Percentiles rank a stretch among this genome's conserved stretches.
Conservation (phyloP, 2,888 invertebrate genomes). For the Noctua comes region DNA sequence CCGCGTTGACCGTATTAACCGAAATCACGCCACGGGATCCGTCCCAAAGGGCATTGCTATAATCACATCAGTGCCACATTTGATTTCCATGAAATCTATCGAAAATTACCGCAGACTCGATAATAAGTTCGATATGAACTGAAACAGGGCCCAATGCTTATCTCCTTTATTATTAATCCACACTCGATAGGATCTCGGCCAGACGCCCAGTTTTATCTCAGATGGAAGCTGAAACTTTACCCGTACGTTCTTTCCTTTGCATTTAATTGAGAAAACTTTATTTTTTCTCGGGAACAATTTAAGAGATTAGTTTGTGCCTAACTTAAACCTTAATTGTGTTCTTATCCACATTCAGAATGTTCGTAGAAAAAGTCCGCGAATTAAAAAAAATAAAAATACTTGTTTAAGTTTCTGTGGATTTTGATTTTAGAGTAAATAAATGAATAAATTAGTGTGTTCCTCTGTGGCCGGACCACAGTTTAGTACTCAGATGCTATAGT, state of each 20-base stretch:
- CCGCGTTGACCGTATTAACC: conserved; percentile 22
- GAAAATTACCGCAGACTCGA: conserved; percentile 38
- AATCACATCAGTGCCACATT: conserved; percentile 48
- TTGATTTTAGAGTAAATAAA: background rate
- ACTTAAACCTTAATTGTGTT: conserved; percentile 53
- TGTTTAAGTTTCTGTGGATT: background rate
- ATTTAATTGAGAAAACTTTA: conserved; percentile 85
- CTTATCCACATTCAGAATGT: conserved; percentile 20
- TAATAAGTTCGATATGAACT: conserved; percentile 56
- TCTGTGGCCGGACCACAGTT: too few relatives aligned
- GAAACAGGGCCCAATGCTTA: conserved; percentile 61
- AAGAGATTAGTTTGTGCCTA: conserved; percentile 75
- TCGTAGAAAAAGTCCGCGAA: background rate
- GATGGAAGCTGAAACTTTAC: conserved; percentile 83
- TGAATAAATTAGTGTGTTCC: background rate
- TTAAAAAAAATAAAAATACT: background rate
- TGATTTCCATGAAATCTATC: conserved; percentile 50
- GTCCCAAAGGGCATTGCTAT: conserved; percentile 43
- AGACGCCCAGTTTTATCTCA: conserved; percentile 85
- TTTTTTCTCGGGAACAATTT: conserved; percentile 78
- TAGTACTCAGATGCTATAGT: too few relatives aligned
- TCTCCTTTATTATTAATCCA: conserved; percentile 83
- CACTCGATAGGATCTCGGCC: conserved; percentile 78
- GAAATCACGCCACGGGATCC: conserved; percentile 33
- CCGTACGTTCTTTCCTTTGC: conserved; percentile 80